Conservation (phyloP, 2,888 invertebrate genomes). For the Lasioglossum oenotherae region DNA sequence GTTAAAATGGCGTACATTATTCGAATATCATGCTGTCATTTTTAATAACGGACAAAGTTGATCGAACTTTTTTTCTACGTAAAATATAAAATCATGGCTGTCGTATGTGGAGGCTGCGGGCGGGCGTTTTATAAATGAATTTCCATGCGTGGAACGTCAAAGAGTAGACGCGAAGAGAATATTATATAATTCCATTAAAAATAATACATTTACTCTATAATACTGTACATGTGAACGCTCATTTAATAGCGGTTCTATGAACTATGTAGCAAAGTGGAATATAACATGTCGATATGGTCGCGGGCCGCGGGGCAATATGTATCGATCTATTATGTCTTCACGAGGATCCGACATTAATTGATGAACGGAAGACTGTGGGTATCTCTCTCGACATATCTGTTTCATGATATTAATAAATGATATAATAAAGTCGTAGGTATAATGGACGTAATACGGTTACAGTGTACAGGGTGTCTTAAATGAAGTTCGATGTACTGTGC, state of each 20-base stretch:
- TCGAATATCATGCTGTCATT: neutral
- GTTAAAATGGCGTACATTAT: neutral
- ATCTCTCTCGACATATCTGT: conserved; percentile 15
- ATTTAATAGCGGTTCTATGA: neutral
- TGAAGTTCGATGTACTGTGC: neutral
- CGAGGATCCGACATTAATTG: conserved; percentile 13
- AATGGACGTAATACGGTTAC: neutral
- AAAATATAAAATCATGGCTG: neutral
- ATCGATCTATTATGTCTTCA: neutral
- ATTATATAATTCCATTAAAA: neutral
- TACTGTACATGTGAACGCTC: neutral
- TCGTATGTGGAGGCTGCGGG: neutral
- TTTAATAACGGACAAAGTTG: neutral
- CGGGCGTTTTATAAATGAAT: neutral
- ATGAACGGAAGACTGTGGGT: neutral
- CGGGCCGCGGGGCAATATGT: neutral
- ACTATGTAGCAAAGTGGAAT: neutral
- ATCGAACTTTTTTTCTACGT: neutral
- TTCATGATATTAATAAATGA: neutral
- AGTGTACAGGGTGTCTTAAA: neutral
- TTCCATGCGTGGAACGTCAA: neutral
- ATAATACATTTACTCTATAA: neutral
- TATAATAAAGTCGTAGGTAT: neutral
- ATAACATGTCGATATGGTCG: neutral
- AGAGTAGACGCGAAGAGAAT: neutral